phyloP scores from a whole-genome alignment of 2,113 vertebrate species.

The Hippocampus mohnikei region DNA sequence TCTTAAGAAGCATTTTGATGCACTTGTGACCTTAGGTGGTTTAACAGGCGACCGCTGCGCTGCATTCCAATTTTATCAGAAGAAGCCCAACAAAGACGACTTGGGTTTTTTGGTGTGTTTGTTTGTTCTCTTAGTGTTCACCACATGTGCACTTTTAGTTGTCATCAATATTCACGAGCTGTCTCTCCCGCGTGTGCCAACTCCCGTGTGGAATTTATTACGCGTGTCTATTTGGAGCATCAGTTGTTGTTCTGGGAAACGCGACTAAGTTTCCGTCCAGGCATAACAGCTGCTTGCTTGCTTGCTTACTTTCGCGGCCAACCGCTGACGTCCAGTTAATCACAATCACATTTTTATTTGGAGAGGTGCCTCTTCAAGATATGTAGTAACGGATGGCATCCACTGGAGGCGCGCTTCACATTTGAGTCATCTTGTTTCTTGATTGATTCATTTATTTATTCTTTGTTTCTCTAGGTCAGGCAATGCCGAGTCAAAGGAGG shows the following conservation, averaged over 20 bases:
- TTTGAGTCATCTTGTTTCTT: not conserved
- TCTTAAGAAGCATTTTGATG: no score
- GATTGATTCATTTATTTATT: not conserved
- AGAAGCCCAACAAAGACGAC: no score
- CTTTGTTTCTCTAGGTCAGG: not conserved
- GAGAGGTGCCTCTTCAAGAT: not conserved
- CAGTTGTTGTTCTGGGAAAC: constrained; percentile 33
- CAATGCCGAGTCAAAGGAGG: no score
- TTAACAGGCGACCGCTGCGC: no score
- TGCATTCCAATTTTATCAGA: no score
- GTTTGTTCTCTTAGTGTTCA: no score
- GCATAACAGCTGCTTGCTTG: constrained; percentile 42
- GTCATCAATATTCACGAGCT: not conserved
- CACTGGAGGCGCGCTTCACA: not conserved
- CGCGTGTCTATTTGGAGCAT: constrained; percentile 48
- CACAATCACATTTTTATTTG: not conserved
- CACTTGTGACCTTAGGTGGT: no score
- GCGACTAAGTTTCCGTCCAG: constrained; percentile 41
- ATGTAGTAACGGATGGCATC: not conserved
- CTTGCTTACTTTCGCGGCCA: not conserved
- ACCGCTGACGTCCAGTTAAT: not conserved
- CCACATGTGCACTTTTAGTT: not conserved
- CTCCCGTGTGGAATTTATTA: constrained; percentile 30
- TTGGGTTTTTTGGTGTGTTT: no score
- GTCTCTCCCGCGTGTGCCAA: not conserved